Evolutionary conservation across 2,888 invertebrate genomes (phyloP).

Genomic region (Agrochola circellaris): DNA sequence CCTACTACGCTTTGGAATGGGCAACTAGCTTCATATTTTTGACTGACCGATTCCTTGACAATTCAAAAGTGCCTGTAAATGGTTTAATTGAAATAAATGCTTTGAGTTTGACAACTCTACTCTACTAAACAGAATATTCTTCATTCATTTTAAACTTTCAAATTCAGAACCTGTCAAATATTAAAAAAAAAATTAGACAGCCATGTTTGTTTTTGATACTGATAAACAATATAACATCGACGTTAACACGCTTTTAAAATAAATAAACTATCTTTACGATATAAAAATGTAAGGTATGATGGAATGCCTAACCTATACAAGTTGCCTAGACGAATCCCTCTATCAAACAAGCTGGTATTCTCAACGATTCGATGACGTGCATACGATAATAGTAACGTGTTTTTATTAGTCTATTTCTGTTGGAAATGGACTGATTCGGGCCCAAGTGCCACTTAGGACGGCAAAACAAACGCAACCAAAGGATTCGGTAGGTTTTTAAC

Average conservation of each 20-base stretch:
- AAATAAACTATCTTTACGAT: constrained; percentile 36
- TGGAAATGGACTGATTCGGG: constrained; percentile 35
- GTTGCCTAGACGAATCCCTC: constrained; percentile 31
- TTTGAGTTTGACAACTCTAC: too few relatives aligned
- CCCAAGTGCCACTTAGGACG: constrained; percentile 31
- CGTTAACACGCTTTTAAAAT: constrained; percentile 12
- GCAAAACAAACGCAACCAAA: constrained; percentile 24
- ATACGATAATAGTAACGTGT: constrained; percentile 31
- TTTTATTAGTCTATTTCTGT: constrained; percentile 59
- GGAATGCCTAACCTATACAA: constrained; percentile 34
- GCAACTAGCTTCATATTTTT: too few relatives aligned
- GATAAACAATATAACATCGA: constrained; percentile 25
- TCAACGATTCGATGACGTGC: constrained; percentile 48
- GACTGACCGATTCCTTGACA: too few relatives aligned
- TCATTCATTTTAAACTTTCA: constrained; percentile 7
- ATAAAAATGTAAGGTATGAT: constrained; percentile 18
- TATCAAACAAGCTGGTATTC: constrained; percentile 39
- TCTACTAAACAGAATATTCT: neutral
- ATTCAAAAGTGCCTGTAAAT: too few relatives aligned
- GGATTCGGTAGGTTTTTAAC: neutral
- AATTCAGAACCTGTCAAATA: constrained; percentile 25
- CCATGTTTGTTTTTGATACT: constrained; percentile 34
- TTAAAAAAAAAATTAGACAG: neutral
- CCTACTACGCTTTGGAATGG: too few relatives aligned
- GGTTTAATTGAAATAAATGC: too few relatives aligned